Evolutionary conservation across 2,113 vertebrate genomes (phyloP).

Genomic region (Hymenochirus boettgeri): DNA sequence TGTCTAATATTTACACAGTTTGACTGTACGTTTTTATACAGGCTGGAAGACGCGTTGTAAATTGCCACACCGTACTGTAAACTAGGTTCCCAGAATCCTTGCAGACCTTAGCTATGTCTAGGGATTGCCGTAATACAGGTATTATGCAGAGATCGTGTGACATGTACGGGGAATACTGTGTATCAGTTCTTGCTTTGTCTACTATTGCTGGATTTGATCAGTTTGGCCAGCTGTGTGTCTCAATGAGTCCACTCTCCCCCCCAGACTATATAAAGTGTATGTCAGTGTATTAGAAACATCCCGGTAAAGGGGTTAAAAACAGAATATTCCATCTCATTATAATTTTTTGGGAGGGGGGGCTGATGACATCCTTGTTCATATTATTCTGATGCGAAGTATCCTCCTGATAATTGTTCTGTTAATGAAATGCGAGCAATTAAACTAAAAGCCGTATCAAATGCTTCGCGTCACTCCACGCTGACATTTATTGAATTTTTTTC

Average conservation of each 20-base stretch:
- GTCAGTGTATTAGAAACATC: no score
- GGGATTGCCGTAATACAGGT: no score
- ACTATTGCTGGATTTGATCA: no score
- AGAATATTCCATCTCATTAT: background rate
- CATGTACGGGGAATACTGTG: no score
- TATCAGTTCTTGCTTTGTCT: no score
- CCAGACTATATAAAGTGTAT: no score
- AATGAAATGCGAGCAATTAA: conserved; percentile 92
- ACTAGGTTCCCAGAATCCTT: no score
- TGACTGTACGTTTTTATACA: background rate
- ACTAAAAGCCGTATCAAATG: conserved; percentile 89
- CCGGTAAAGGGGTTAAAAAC: background rate
- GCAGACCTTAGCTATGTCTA: no score
- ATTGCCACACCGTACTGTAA: no score
- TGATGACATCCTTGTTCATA: conserved; percentile 15
- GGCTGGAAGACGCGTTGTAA: background rate
- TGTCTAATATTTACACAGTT: background rate
- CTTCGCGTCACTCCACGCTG: conserved; percentile 73
- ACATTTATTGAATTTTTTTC: conserved; percentile 83
- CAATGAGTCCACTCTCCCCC: no score
- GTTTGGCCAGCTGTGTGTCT: no score
- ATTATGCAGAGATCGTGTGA: no score
- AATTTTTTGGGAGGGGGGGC: background rate
- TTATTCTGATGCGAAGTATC: conserved; percentile 63
- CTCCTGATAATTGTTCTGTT: conserved; percentile 72